Percentiles rank a stretch among this genome's conserved stretches.
These are phyloP conservation scores for Dascyllus trimaculatus DNA, from an alignment of 2,113 vertebrate species.

Conservation along the genomic window DNA sequence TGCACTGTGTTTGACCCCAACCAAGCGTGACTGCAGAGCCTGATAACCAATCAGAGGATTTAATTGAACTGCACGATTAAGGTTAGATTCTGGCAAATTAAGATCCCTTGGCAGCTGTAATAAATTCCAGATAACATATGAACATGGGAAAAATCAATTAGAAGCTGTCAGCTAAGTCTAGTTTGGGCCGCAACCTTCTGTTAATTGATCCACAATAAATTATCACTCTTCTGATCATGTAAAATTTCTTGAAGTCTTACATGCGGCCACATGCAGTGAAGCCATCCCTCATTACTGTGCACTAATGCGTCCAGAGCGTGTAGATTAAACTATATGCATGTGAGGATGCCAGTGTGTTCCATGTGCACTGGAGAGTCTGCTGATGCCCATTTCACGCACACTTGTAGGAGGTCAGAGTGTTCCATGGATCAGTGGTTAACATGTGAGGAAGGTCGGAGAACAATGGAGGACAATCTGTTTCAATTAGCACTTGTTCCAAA, in stretches of 20 bases:
- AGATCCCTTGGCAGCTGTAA: not conserved
- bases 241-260: not conserved
- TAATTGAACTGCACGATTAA: constrained; percentile 40
- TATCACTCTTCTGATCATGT: constrained; percentile 1
- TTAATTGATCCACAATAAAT: constrained; percentile 11
- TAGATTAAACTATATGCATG: not conserved
- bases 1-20: constrained; percentile 31
- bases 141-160: not conserved
- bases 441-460: not conserved
- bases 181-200: not conserved
- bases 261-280: constrained; percentile 1
- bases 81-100: constrained; percentile 24
- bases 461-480: constrained; percentile 25
- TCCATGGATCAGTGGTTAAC: constrained; percentile 29
- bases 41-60: constrained; percentile 19
- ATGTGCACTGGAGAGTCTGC: not conserved
- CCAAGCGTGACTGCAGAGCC: constrained; percentile 16
- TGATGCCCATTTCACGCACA: constrained; percentile 12
- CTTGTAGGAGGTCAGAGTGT: constrained; percentile 7
- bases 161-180: not conserved
- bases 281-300: not conserved
- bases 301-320: not conserved
- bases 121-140: constrained; percentile 5
- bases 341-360: not conserved
- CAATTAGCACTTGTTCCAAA: constrained; percentile 17